A percentile compares a stretch with the other conserved stretches of the same genome.
These are phyloP conservation scores for Ypsolopha scabrella DNA, from an alignment of 2,888 invertebrate genomes.

Conservation along the genomic window DNA sequence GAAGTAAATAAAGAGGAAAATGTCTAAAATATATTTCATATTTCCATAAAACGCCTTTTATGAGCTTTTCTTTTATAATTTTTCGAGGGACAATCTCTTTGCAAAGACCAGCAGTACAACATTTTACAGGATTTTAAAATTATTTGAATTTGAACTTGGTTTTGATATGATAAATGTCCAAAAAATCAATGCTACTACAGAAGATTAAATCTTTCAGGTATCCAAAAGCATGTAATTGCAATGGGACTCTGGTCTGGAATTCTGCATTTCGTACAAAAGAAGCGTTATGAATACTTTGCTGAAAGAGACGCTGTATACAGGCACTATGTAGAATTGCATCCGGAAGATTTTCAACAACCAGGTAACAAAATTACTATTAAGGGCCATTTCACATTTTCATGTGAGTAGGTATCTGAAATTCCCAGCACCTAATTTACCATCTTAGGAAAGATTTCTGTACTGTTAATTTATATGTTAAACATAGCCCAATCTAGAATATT, in stretches of 20 bases:
- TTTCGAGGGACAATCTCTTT: too few relatives aligned
- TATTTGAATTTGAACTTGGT: not conserved
- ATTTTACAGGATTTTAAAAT: not conserved
- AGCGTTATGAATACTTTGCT: conserved; percentile 68
- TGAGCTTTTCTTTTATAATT: not conserved
- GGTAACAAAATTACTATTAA: conserved; percentile 44
- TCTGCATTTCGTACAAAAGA: conserved; percentile 48
- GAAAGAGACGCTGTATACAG: conserved; percentile 79
- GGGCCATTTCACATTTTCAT: too few relatives aligned
- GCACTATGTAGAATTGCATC: conserved; percentile 80
- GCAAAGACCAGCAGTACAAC: too few relatives aligned
- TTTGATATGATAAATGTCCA: not conserved
- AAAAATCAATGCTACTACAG: not conserved
- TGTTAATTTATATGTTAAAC: too few relatives aligned
- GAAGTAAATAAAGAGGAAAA: too few relatives aligned
- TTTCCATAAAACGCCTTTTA: not conserved
- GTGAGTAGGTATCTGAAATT: too few relatives aligned
- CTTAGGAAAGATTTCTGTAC: too few relatives aligned
- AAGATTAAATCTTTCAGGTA: conserved; percentile 28
- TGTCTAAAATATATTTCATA: not conserved
- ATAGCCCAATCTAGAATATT: too few relatives aligned
- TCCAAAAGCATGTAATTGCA: conserved; percentile 46
- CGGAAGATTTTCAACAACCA: conserved; percentile 77
- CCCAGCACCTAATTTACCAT: too few relatives aligned
- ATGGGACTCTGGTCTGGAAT: conserved; percentile 31